Base-by-base conservation (phyloP, 2,888 invertebrate species). In the Clostera curtula region DNA sequence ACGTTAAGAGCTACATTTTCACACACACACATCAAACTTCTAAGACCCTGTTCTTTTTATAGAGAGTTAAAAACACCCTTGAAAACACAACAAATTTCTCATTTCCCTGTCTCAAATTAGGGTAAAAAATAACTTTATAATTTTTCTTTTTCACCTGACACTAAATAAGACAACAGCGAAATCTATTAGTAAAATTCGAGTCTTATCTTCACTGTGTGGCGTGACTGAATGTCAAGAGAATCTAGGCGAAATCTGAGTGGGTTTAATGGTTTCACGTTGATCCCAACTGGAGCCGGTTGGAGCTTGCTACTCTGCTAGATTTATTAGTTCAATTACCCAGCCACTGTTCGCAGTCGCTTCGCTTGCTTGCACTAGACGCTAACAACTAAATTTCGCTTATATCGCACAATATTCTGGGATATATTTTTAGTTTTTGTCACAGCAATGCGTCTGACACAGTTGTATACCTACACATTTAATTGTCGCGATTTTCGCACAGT, bases 251-350 rank as follows among this genome's bases (percentile, higher is more conserved):
- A 67, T 58, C 66, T 58, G 62, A 67, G 60, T 62, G 65, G 70
- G 66, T 68, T 75, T 75, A 76, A 74, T 70, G 63, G 71, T 70
- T 64, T 60, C 61, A 56, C 66, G 62, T 68, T 72, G 74, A 74
- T 72, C 69, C 69, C 62, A 62, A 55, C 60, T 59, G 23, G 55
- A 59, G 67, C 55, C 59, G 58, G 54, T 36, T 41, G 48, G 7
- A 32, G 36, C 57, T 63, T 67, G 71, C 69, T 65, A 68, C 72
- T 64, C 56, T 65, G 60, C 68, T 68, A 77, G 80, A 82, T 82
- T 80, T 82, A 82, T 80, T 80, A 74, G 77, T 79, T 80, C 80
- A 80, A 82, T 82, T 82, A 82, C 71, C 76, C 65, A 60, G 59
- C 55, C 59, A 63, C 66, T 75, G 74, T 68, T 72, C 66, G 53